Evolutionary conservation across 1,140 invertebrate genomes (phyloP).

Genomic region (Drosophila yakuba): DNA sequence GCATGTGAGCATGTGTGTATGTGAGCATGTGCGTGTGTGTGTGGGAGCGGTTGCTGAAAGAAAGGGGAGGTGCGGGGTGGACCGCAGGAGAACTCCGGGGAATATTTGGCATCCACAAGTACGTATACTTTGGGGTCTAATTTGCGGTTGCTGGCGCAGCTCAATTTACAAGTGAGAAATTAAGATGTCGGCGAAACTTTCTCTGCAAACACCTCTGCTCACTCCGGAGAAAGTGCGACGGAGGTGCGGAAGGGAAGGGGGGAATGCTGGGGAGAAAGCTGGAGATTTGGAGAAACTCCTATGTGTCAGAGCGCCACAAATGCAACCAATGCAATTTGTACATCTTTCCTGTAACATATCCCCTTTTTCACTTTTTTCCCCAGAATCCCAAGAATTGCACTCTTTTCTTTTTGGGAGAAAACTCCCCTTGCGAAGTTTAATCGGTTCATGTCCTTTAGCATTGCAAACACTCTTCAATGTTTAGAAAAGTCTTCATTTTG

Average conservation of each 20-base stretch:
- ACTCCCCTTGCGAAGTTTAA: neutral
- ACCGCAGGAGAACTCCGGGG: slow-evolving; percentile 23
- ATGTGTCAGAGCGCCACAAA: slow-evolving; percentile 64
- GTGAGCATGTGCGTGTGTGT: neutral
- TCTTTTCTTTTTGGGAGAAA: neutral
- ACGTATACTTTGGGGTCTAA: slow-evolving; percentile 81
- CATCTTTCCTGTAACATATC: slow-evolving; percentile 5
- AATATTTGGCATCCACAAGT: slow-evolving; percentile 78
- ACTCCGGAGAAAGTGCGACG: neutral
- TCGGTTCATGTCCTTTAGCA: neutral
- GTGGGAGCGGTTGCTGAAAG: neutral
- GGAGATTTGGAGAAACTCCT: slow-evolving; percentile 43
- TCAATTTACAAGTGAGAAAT: slow-evolving; percentile 82
- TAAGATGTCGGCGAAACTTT: slow-evolving; percentile 78
- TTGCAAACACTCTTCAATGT: no score
- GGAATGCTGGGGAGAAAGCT: no score
- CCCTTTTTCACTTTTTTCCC: neutral
- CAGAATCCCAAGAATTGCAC: no score
- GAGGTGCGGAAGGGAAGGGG: no score
- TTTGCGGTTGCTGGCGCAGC: slow-evolving; percentile 79
- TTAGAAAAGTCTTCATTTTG: no score
- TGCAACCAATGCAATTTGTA: slow-evolving; percentile 67
- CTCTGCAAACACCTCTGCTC: slow-evolving; percentile 34
- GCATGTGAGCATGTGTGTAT: neutral
- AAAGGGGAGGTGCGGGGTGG: neutral